Evolutionary conservation across 2,888 invertebrate genomes (phyloP).

Genomic region (Imbricaverruca yamaguchii): DNA sequence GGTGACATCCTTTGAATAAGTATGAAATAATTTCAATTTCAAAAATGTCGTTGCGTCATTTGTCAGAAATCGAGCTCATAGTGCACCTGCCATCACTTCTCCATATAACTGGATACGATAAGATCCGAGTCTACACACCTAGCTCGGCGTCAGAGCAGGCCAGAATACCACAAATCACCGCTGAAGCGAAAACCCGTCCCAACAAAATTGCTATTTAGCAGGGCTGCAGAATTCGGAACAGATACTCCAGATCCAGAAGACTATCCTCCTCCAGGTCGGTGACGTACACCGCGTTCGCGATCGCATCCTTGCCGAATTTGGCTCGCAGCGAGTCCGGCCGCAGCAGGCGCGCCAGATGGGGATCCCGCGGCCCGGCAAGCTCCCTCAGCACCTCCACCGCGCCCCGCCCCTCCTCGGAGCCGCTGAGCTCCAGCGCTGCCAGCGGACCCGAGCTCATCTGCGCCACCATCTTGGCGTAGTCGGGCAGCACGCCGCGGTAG

Average conservation of each 20-base stretch:
- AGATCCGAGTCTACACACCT: too few relatives aligned
- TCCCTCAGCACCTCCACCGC: conserved; percentile 10
- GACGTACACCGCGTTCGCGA: conserved; percentile 84
- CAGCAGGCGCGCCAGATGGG: conserved; percentile 70
- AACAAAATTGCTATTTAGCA: not conserved
- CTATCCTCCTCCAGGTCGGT: conserved; percentile 88
- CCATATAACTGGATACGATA: too few relatives aligned
- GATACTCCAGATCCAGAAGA: conserved; percentile 51
- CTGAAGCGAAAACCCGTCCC: too few relatives aligned
- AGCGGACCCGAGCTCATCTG: conserved; percentile 78
- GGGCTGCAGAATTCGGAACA: conserved; percentile 12
- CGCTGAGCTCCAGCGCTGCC: conserved; percentile 68
- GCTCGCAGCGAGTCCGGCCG: conserved; percentile 77
- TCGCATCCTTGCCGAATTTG: conserved; percentile 68
- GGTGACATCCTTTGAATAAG: too few relatives aligned
- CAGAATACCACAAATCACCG: too few relatives aligned
- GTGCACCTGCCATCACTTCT: too few relatives aligned
- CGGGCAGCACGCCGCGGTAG: conserved; percentile 77
- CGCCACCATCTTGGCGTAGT: conserved; percentile 68
- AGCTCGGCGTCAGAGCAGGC: too few relatives aligned
- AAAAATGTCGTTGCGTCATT: too few relatives aligned
- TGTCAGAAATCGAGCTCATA: too few relatives aligned
- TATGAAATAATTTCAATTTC: too few relatives aligned
- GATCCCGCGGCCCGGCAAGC: conserved; percentile 14
- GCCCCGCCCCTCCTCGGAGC: not conserved